A percentile compares a stretch with the other conserved stretches of the same genome.
These are phyloP conservation scores for Mormyrops boulengeri DNA, from an alignment of 2,797 vertebrate genomes.

Conservation along the genomic window DNA sequence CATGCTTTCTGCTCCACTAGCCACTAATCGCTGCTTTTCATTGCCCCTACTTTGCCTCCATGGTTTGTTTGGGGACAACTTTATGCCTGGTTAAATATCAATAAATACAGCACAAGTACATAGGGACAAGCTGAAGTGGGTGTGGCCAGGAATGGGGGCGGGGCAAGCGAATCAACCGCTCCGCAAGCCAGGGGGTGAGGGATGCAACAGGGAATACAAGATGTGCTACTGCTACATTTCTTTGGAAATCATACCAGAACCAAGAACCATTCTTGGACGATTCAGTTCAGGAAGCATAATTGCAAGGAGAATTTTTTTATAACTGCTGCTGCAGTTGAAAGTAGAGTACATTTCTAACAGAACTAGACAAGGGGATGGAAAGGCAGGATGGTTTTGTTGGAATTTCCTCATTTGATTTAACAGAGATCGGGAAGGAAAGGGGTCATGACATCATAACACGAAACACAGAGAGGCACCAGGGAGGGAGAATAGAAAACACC, in stretches of 20 bases:
- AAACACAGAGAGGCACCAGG: neutral
- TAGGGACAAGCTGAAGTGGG: slow-evolving; percentile 19
- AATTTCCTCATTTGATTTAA: neutral
- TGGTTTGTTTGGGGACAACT: slow-evolving; percentile 61
- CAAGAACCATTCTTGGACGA: neutral
- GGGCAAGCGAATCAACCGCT: slow-evolving; percentile 40
- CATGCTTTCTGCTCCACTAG: slow-evolving; percentile 73
- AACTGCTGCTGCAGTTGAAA: neutral
- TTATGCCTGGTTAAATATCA: slow-evolving; percentile 76
- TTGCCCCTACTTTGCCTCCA: slow-evolving; percentile 53
- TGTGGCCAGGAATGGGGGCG: neutral
- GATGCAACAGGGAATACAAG: neutral
- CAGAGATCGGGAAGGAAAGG: neutral
- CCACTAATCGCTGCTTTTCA: slow-evolving; percentile 60
- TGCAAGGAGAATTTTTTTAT: neutral
- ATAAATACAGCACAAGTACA: slow-evolving; percentile 60
- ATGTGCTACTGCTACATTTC: neutral
- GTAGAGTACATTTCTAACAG: neutral
- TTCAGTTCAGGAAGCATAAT: neutral
- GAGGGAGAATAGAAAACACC: neutral
- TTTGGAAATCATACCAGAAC: neutral
- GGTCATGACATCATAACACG: neutral
- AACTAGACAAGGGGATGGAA: neutral
- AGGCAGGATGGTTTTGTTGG: neutral
- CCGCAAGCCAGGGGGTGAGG: neutral